These are phyloP conservation scores for Felis chaus DNA, from an alignment of 2,113 vertebrate species.

Conservation along the genomic window DNA sequence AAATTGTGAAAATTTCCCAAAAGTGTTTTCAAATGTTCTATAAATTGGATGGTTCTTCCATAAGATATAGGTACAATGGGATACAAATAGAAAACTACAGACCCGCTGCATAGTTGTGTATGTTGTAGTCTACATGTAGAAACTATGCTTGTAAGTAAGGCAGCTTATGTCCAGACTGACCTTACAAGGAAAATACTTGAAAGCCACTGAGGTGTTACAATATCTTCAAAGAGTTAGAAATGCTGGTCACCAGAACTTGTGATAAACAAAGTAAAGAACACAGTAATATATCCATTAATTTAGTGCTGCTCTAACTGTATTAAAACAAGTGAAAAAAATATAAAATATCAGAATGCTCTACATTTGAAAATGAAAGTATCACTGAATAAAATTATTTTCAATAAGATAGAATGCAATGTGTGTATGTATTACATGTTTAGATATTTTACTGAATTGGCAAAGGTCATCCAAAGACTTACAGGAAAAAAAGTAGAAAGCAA, in stretches of 20 bases:
- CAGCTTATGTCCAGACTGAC: background rate
- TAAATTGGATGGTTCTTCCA: background rate
- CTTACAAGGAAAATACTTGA: background rate
- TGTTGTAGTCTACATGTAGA: background rate
- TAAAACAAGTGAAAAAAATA: constrained; percentile 15
- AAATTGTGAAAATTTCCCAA: background rate
- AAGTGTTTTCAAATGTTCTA: background rate
- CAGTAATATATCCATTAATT: background rate
- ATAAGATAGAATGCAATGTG: background rate
- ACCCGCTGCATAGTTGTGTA: background rate
- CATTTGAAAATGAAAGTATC: background rate
- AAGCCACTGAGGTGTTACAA: background rate
- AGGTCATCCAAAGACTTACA: background rate
- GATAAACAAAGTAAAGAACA: constrained; percentile 5
- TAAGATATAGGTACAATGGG: background rate
- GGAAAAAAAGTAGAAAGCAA: background rate
- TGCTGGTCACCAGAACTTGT: background rate
- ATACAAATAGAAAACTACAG: background rate
- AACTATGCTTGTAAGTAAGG: constrained; percentile 1
- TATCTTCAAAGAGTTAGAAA: constrained; percentile 39
- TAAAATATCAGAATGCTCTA: background rate
- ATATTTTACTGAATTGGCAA: constrained; percentile 11
- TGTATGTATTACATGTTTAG: background rate
- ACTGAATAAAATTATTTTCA: background rate
- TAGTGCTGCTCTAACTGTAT: background rate